Evolutionary conservation across 2,888 invertebrate species (phyloP).

Genomic region (Clunio marinus): DNA sequence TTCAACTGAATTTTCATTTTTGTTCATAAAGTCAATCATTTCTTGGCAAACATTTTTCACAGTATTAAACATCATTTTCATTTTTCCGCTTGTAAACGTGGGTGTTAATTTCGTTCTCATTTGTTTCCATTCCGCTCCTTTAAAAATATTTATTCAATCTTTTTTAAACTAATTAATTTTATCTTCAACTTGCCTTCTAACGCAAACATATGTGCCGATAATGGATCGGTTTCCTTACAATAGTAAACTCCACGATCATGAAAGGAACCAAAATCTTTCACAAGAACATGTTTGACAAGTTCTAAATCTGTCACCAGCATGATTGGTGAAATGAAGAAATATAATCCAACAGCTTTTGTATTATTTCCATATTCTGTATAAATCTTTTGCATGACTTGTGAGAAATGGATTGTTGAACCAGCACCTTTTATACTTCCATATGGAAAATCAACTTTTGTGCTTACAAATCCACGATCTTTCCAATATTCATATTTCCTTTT

Average conservation of each 20-base stretch:
- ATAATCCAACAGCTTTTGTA: not conserved
- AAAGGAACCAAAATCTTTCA: not conserved
- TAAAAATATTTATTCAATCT: not conserved
- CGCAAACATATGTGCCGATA: not conserved
- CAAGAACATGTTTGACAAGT: not conserved
- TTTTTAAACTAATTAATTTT: no score
- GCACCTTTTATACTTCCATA: not conserved
- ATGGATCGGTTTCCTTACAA: not conserved
- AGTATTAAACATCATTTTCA: not conserved
- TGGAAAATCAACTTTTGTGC: not conserved
- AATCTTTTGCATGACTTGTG: not conserved
- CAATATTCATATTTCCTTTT: not conserved
- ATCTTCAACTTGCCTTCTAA: not conserved
- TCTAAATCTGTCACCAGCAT: not conserved
- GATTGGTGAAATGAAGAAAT: not conserved
- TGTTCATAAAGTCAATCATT: not conserved
- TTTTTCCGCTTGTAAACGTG: not conserved
- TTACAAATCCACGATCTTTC: conserved; percentile 20
- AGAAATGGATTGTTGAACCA: not conserved
- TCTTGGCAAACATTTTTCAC: not conserved
- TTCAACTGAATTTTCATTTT: not conserved
- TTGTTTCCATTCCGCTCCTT: not conserved
- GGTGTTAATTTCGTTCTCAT: not conserved
- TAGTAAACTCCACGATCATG: not conserved
- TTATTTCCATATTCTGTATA: not conserved